These are phyloP conservation scores for Chaetorhynchus papuensis DNA, from an alignment of 2,113 vertebrate genomes.

Conservation along the genomic window DNA sequence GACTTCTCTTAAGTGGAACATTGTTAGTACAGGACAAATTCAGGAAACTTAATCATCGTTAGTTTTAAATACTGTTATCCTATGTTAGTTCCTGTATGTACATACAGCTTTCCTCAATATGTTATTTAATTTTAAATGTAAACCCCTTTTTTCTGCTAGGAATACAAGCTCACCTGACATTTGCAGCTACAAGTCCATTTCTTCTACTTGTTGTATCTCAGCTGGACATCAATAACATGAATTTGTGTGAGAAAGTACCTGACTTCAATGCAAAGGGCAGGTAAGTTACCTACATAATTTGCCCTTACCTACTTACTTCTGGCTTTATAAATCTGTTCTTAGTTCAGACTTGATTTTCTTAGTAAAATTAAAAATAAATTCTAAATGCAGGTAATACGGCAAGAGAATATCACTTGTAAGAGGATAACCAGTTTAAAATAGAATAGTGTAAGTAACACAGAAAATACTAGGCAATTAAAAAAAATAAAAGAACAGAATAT, in stretches of 20 bases:
- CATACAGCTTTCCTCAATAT: background rate
- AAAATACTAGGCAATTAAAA: background rate
- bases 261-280: background rate
- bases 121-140: background rate
- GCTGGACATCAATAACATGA: background rate
- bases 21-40: background rate
- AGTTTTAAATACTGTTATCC: background rate
- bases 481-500: background rate
- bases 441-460: background rate
- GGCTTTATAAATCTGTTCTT: background rate
- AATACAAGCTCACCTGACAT: background rate
- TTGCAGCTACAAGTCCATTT: background rate
- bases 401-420: background rate
- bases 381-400: background rate
- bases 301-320: background rate
- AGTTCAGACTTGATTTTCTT: background rate
- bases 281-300: background rate
- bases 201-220: background rate
- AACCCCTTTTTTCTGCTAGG: background rate
- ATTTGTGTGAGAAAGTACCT: background rate
- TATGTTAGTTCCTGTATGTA: background rate
- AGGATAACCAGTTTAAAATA: conserved; percentile 3
- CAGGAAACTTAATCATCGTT: background rate
- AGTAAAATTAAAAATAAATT: background rate
- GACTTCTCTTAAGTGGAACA: background rate